Evolutionary conservation across 2,888 invertebrate genomes (phyloP).

Genomic region (Machimus atricapillus): DNA sequence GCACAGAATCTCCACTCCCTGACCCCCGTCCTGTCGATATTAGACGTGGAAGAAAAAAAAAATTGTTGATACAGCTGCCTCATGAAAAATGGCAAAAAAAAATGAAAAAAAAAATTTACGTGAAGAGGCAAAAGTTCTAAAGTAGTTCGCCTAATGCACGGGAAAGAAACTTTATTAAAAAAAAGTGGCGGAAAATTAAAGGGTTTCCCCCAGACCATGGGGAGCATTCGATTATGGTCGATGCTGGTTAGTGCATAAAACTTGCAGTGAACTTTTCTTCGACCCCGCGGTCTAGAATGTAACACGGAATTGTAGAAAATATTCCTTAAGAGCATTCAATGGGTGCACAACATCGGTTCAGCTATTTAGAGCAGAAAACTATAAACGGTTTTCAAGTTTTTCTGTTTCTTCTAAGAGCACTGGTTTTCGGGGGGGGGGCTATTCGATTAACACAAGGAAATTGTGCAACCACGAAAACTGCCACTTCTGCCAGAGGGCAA

Average conservation of each 20-base stretch:
- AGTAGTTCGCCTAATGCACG: slow-evolving; percentile 14
- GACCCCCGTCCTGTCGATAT: background rate
- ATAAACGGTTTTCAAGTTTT: background rate
- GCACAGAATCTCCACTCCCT: background rate
- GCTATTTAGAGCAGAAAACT: background rate
- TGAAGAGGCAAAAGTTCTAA: slow-evolving; percentile 1
- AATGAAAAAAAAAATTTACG: background rate
- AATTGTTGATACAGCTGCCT: slow-evolving; percentile 24
- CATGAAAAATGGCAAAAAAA: background rate
- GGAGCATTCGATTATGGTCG: background rate
- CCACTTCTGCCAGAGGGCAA: background rate
- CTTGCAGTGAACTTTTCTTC: background rate
- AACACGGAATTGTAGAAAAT: background rate
- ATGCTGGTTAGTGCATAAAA: background rate
- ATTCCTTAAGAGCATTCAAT: background rate
- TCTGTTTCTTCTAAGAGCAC: background rate
- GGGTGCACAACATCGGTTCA: background rate
- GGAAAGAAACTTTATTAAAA: slow-evolving; percentile 4
- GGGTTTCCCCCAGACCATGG: background rate
- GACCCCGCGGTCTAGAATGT: background rate
- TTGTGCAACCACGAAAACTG: background rate
- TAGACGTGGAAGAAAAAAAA: background rate
- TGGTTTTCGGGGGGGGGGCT: background rate
- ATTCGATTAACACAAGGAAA: background rate
- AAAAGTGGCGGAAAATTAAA: slow-evolving; percentile 33